Evolutionary conservation across 2,888 invertebrate genomes (phyloP), one percentile per base, ranked within the genome.

Genomic region (Cenopis cana): DNA sequence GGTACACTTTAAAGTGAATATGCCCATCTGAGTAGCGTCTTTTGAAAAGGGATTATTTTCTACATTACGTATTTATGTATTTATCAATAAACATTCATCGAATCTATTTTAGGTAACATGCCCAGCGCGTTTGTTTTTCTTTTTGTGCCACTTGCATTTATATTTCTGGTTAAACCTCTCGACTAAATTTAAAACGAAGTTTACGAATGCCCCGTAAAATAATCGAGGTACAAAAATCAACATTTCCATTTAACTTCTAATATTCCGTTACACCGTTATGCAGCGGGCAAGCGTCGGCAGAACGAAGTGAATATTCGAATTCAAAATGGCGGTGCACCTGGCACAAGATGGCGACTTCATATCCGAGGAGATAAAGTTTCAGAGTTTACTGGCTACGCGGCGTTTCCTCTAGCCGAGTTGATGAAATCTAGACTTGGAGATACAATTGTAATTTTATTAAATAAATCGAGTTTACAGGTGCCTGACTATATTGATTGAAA

Each of bases 261-360:
- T 29, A 55, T 41, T 24, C 29, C 17, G 11, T 20, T 41, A 36
- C 18, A 55, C 46, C 65, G 33, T 56, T 66, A 55, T 55, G 55
- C 55, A 55, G 12, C 24, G 6, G 12, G 36, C 46, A 59, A 69
- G 46, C 59, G 62, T 29, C 56, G 49, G 24, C 38, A 9, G 33
- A 36, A 70, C 14, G 65, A 49, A 59, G 70, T 70, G 70, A 70
- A 70, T 66, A 70, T 70, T 70, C 70, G 60, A 59, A 70, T 59
- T 66, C 71, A 71, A 71, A 67, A 71, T 71, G 71, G 70, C 60
- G 17, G 54, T 18, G 65, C 71, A 71, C 66, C 71, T 71, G 71
- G 54, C 49, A 17, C 60, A 70, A 70, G 65, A 70, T 70, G 69
- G 66, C 61, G 71, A 59, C 60, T 68, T 66, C 69, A 64, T 60